Base-by-base conservation (phyloP, 2,888 invertebrate species). In the Drosophila fulvimacula region DNA sequence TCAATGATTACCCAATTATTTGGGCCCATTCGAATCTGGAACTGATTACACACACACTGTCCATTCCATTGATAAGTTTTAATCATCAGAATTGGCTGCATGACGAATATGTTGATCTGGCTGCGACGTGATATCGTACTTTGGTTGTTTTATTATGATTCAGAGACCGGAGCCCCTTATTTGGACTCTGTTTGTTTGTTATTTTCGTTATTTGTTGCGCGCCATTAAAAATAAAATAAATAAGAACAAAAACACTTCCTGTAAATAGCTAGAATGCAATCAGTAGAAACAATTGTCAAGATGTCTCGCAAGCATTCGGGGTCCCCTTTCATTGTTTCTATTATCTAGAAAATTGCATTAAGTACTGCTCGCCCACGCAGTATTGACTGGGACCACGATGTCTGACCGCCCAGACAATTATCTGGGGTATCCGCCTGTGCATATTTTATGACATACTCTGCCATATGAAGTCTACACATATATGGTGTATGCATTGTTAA, bases 211-310 rank as follows among this genome's bases (percentile, higher is more conserved):
- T 34, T 27, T 15, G 10, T 44, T 30, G 2, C n/a, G 9, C 9
- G 15, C 5, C 10, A 17, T 36, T 27, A 2, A 11, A 17, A 30
- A 46, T 17, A 19, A 55, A 11, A 11, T 11, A 19, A 53, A 21
- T 13, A 38, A 38, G 7, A 19, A 19, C 5, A 44, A 61, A 71
- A 52, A 53, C 75, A 70, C 44, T 75, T 75, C 75, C 75, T 72
- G 73, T 68, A 60, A 63, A 63, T 48, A 49, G n/a, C 36, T 44
- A 24, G 19, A 59, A 34, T 73, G 53, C 34, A 58, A 21, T 42
- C 44, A 30, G 30, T 17, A 44, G 55, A 41, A 55, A 52, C 36
- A 55, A 32, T 55, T 51, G 19, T 53, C 7, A n/a, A 34, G 41
- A 51, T 24, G 41, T 13, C 32, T 34, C 17, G 30, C 21, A 19